phyloP scores from a whole-genome alignment of 2,113 vertebrate genomes.

The Ia io region DNA sequence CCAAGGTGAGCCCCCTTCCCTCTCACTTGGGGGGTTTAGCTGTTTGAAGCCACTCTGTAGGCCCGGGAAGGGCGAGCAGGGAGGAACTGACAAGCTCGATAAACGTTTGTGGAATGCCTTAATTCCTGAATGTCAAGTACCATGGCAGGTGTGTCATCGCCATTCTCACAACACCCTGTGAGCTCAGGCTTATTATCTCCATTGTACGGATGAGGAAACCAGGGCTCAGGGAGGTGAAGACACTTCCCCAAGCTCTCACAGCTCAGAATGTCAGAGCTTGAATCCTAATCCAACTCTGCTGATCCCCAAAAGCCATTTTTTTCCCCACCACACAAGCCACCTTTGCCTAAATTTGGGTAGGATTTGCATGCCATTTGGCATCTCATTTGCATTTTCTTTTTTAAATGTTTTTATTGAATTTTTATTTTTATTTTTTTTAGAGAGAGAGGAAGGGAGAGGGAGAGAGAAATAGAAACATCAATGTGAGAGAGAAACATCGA shows the following conservation, averaged over 20 bases:
- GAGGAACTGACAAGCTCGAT: neutral
- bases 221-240: neutral
- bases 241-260: neutral
- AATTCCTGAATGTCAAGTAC: neutral
- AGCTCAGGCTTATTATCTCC: neutral
- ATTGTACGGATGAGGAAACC: neutral
- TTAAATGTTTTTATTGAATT: too few species aligned
- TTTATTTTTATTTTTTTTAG: too few species aligned
- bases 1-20: constrained; percentile 62
- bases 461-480: too few species aligned
- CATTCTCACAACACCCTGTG: neutral
- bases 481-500: too few species aligned
- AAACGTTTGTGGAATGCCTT: neutral
- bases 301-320: neutral
- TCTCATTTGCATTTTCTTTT: constrained; percentile 20
- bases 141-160: neutral
- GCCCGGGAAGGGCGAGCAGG: neutral
- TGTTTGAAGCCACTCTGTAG: neutral
- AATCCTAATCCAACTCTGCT: neutral
- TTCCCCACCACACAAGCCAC: neutral
- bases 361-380: neutral
- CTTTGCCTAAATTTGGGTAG: neutral
- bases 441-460: too few species aligned
- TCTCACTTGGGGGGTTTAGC: neutral
- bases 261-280: neutral